Conservation (phyloP, 2,888 invertebrate species). For the Plagodis pulveraria region DNA sequence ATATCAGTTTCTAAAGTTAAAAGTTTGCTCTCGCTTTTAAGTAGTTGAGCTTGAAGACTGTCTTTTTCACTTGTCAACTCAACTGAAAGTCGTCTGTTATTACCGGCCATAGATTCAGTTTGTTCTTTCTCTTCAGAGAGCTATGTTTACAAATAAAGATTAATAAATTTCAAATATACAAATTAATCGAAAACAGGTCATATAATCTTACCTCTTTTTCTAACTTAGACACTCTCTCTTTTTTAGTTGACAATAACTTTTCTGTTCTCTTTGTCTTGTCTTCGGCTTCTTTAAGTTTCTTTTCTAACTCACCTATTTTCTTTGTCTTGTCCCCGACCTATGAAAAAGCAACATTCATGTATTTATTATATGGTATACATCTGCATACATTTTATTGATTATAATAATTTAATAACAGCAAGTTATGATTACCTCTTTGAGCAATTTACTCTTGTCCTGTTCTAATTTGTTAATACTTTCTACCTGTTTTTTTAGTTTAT, state of each 20-base stretch:
- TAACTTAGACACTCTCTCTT: slow-evolving; percentile 84
- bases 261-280: slow-evolving; percentile 87
- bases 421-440: slow-evolving; percentile 79
- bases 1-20: slow-evolving; percentile 78
- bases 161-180: neutral
- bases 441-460: slow-evolving; percentile 84
- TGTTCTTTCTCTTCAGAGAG: slow-evolving; percentile 80
- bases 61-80: slow-evolving; percentile 79
- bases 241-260: slow-evolving; percentile 80
- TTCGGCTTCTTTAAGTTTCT: slow-evolving; percentile 87
- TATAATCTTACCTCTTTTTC: slow-evolving; percentile 83
- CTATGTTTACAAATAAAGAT: slow-evolving; percentile 53
- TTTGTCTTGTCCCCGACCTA: slow-evolving; percentile 87
- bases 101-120: slow-evolving; percentile 63
- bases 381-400: neutral
- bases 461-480: slow-evolving; percentile 76
- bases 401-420: neutral
- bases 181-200: no score
- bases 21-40: slow-evolving; percentile 76
- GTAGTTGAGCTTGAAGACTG: slow-evolving; percentile 71
- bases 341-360: slow-evolving; percentile 31
- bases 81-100: slow-evolving; percentile 71
- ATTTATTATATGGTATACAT: neutral
- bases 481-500: slow-evolving; percentile 85
- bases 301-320: slow-evolving; percentile 87